A percentile compares a stretch with the other conserved stretches of the same genome.
These are phyloP conservation scores for Gallinago nigripennis DNA, from an alignment of 2,797 vertebrate species.

Conservation along the genomic window DNA sequence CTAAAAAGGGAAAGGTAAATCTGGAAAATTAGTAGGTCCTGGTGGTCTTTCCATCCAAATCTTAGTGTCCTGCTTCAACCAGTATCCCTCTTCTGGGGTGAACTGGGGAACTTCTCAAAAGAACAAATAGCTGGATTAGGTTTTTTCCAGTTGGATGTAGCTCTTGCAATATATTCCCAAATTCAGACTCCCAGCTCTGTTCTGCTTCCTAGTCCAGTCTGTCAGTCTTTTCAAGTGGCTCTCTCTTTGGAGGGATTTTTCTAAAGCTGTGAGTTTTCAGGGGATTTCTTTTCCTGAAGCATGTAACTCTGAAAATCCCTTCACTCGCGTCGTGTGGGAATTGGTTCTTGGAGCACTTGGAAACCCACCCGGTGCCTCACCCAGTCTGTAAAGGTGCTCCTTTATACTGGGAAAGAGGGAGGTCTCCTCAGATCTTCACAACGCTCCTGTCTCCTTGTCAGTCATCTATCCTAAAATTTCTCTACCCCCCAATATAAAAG, in stretches of 20 bases:
- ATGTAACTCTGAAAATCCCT: background rate
- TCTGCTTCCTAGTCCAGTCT: background rate
- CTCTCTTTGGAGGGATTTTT: background rate
- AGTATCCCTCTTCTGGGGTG: background rate
- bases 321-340: rapidly evolving
- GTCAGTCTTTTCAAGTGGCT: background rate
- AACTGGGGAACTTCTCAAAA: background rate
- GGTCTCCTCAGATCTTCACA: background rate
- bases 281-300: background rate
- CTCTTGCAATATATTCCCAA: background rate
- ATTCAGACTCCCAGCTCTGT: background rate
- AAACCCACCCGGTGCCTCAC: background rate
- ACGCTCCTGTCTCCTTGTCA: background rate
- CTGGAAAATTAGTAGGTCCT: background rate
- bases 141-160: background rate
- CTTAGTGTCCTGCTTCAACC: background rate
- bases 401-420: background rate
- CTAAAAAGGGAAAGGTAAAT: background rate
- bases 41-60: background rate
- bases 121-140: background rate
- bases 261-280: background rate
- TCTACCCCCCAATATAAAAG: background rate
- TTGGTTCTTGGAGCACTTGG: background rate
- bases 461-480: background rate
- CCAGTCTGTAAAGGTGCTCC: background rate